Evolutionary conservation across 35 echinoderm and acorn worm genomes (phyloP).

Genomic region (Holothuria glaberrima): DNA sequence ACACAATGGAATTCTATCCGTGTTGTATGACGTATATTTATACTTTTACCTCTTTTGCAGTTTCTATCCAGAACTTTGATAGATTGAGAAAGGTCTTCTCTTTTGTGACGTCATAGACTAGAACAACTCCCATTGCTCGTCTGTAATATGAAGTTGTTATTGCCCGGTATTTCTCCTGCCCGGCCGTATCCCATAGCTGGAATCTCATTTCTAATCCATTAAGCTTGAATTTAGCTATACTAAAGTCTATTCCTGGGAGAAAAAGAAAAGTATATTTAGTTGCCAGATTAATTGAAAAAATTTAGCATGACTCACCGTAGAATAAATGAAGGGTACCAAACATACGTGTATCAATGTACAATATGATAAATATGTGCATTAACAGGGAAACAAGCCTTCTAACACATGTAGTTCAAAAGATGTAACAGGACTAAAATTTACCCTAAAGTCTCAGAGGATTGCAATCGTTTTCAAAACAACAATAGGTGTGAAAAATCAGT

Average conservation of each 20-base stretch:
- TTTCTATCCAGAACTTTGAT: constrained; percentile 73
- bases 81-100: constrained; percentile 68
- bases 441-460: neutral
- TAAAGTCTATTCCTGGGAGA: constrained; percentile 84
- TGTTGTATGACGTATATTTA: no score
- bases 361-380: no score
- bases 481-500: no score
- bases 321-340: no score
- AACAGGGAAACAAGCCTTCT: no score
- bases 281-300: neutral
- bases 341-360: no score
- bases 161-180: constrained; percentile 90
- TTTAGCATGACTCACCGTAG: no score
- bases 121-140: constrained; percentile 84
- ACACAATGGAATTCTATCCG: no score
- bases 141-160: constrained; percentile 92
- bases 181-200: constrained; percentile 94
- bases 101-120: constrained; percentile 90
- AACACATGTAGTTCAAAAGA: no score
- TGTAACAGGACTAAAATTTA: no score
- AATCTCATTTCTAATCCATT: constrained; percentile 64
- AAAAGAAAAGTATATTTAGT: neutral
- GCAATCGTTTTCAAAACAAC: no score
- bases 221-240: constrained; percentile 77
- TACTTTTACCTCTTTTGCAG: constrained; percentile 67